Evolutionary conservation across 2,888 invertebrate genomes (phyloP).

Genomic region (Eurytoma adleriae): DNA sequence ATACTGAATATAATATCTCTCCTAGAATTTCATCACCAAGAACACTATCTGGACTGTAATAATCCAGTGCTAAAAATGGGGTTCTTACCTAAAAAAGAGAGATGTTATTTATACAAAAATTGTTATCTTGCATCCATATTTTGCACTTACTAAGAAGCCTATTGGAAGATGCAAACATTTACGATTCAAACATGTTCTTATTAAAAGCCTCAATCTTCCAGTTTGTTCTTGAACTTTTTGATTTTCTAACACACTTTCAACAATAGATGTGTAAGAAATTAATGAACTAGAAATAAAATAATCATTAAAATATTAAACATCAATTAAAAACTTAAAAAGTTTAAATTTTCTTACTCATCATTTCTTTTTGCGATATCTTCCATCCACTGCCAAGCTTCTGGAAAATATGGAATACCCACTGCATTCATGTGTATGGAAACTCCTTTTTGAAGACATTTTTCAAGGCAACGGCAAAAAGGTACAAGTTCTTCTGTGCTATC

Average conservation of each 20-base stretch:
- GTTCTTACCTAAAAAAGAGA: slow-evolving; percentile 63
- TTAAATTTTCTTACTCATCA: slow-evolving; percentile 36
- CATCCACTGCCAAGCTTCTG: slow-evolving; percentile 79
- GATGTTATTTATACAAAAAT: background rate
- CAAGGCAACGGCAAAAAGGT: slow-evolving; percentile 78
- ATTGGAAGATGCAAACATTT: slow-evolving; percentile 79
- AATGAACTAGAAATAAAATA: slow-evolving; percentile 66
- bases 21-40: slow-evolving; percentile 81
- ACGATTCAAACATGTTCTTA: slow-evolving; percentile 77
- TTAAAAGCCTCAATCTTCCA: slow-evolving; percentile 77
- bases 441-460: slow-evolving; percentile 80
- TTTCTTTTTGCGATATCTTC: slow-evolving; percentile 75
- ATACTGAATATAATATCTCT: slow-evolving; percentile 79
- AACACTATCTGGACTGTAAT: slow-evolving; percentile 75
- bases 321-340: background rate
- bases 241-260: slow-evolving; percentile 76
- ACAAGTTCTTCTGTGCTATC: slow-evolving; percentile 77
- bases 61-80: slow-evolving; percentile 67
- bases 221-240: slow-evolving; percentile 74
- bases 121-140: background rate
- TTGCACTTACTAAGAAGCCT: slow-evolving; percentile 74
- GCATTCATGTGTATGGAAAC: slow-evolving; percentile 74
- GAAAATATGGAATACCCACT: slow-evolving; percentile 74
- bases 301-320: slow-evolving; percentile 4
- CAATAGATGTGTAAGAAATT: slow-evolving; percentile 74